Evolutionary conservation across 2,113 vertebrate species (phyloP).

Genomic region (Circaetus gallicus): DNA sequence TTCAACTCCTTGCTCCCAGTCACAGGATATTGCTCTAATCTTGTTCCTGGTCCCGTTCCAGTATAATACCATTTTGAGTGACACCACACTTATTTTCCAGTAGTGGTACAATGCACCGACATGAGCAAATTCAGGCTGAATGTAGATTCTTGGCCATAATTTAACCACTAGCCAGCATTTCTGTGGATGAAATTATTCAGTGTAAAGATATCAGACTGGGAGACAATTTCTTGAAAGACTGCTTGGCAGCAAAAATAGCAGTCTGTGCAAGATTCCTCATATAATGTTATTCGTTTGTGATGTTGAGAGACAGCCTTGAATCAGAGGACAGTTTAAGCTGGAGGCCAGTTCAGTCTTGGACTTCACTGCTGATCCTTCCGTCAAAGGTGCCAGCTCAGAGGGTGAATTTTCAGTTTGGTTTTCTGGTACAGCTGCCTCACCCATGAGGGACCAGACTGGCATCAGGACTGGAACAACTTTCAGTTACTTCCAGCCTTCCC

Average conservation of each 20-base stretch:
- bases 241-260: conserved; percentile 17
- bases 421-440: background rate
- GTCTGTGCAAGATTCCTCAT: background rate
- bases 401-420: background rate
- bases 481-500: background rate
- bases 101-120: background rate
- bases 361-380: background rate
- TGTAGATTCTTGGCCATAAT: background rate
- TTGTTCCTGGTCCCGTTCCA: background rate
- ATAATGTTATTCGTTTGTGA: background rate
- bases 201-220: background rate
- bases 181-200: background rate
- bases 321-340: conserved; percentile 5
- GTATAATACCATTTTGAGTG: background rate
- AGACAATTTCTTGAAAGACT: conserved; percentile 2
- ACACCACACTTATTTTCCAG: background rate
- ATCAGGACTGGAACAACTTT: background rate
- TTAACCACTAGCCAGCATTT: background rate
- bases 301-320: background rate
- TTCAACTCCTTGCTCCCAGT: background rate
- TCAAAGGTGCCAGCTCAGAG: background rate
- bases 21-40: background rate
- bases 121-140: background rate
- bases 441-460: background rate
- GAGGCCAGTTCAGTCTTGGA: background rate